Evolutionary conservation across 2,888 invertebrate species (phyloP), one percentile per base, ranked within the genome.

Genomic region (Drosophila prostipennis): DNA sequence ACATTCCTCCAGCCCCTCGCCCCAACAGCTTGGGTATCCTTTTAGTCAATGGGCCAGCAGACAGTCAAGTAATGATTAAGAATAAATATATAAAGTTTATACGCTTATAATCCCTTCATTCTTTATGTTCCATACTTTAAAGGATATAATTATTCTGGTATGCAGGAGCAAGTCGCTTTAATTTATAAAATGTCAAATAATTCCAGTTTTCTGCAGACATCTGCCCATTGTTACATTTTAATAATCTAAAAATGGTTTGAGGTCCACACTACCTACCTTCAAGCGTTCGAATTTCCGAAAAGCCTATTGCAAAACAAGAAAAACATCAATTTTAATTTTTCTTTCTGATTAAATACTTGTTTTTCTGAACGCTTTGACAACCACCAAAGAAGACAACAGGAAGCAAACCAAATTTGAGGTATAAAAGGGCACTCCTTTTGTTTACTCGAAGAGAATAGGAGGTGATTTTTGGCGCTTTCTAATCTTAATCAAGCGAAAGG

Each of bases 101-200:
- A 19, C 19, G 19, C 26, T 4, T 26, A 26, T 0, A 26, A 26
- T 26, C 26, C 5, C 26, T 26, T 26, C 6, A 5, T 26, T 26
- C 6, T 26, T 6, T 26, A 0, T 26, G 26, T 26, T 26, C 4
- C 6, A 26, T 26, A 0, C 26, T 26, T 26, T 26, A 26, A 4
- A 26, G 26, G 26, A 26, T 26, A 26, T 26, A 6, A 4, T 26
- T 26, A 26, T 26, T 29, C 6, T 29, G 29, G 6, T 37, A n/a
- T n/a, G n/a, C n/a, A 7, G 45, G 55, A 45, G 42, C 60, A 72
- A 72, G 70, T 82, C 79, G 75, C 84, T 84, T 81, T 77, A 84
- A 87, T 87, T 84, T 81, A 46, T 63, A 69, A 84, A 84, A 81
- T 79, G 84, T 87, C 80, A 81, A 79, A 79, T 73, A 49, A 64